Evolutionary conservation across 1,140 invertebrate genomes (phyloP).

Genomic region (Drosophila sechellia): DNA sequence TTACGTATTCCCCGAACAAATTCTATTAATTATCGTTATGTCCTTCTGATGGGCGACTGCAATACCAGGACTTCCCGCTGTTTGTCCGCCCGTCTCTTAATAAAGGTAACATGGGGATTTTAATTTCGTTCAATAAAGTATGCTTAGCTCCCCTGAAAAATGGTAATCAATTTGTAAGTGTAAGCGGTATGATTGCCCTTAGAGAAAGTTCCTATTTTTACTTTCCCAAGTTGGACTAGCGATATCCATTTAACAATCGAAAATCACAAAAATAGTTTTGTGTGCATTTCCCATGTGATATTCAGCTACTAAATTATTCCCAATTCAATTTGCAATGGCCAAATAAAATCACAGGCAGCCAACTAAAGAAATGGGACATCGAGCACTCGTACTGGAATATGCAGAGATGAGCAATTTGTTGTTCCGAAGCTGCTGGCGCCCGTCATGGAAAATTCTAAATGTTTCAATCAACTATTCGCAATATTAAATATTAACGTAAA

Average conservation of each 20-base stretch:
- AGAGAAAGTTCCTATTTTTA: no score
- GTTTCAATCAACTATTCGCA: conserved; percentile 80
- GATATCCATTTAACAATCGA: no score
- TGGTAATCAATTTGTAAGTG: no score
- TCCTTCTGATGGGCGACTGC: conserved; percentile 74
- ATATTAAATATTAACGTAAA: conserved; percentile 83
- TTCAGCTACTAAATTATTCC: conserved; percentile 61
- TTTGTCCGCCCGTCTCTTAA: conserved; percentile 24
- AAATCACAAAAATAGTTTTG: conserved; percentile 5
- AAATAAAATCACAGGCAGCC: conserved; percentile 76
- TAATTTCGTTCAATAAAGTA: conserved; percentile 7
- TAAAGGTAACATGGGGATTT: conserved; percentile 47
- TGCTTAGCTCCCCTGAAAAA: conserved; percentile 3
- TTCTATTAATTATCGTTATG: conserved; percentile 84
- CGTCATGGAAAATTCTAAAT: conserved; percentile 69
- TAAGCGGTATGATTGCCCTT: no score
- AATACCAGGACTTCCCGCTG: conserved; percentile 50
- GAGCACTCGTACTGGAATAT: conserved; percentile 13
- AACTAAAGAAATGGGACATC: conserved; percentile 54
- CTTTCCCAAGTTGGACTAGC: no score
- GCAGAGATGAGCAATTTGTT: conserved; percentile 58
- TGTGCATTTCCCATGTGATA: conserved; percentile 21
- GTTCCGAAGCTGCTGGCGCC: conserved; percentile 9
- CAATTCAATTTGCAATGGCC: conserved; percentile 75
- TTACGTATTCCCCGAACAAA: conserved; percentile 77